Evolutionary conservation across 2,888 invertebrate species (phyloP).

Genomic region (Rotaria magnacalcarata): DNA sequence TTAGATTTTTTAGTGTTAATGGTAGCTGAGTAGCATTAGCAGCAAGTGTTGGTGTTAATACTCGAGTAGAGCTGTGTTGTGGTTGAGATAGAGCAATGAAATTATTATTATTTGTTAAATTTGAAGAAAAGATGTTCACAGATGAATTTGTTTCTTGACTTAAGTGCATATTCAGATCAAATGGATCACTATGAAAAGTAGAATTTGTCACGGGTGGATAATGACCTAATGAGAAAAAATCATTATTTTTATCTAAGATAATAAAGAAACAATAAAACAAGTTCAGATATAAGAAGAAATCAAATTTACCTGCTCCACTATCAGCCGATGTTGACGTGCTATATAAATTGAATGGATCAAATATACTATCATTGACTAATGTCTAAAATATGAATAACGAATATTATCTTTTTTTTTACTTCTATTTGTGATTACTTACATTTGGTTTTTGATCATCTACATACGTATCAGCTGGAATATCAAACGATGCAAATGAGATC

Average conservation of each 20-base stretch:
- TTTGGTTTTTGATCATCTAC: background rate
- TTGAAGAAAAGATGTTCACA: background rate
- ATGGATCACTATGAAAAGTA: background rate
- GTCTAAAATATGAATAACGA: background rate
- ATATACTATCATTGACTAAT: background rate
- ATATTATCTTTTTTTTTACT: too few relatives aligned
- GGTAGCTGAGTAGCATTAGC: background rate
- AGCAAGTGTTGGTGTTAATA: background rate
- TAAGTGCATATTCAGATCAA: background rate
- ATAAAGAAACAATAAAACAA: background rate
- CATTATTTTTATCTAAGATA: background rate
- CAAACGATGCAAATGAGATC: slow-evolving; percentile 2
- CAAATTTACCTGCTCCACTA: background rate
- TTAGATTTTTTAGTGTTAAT: background rate
- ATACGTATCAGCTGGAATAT: background rate
- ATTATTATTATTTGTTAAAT: background rate
- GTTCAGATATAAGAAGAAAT: background rate
- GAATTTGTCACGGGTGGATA: background rate
- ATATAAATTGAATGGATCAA: slow-evolving; percentile 16
- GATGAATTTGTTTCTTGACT: background rate
- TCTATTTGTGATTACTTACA: background rate
- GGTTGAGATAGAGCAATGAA: background rate
- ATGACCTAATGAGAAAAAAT: background rate
- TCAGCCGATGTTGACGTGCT: background rate
- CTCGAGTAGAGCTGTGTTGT: background rate